phyloP scores from a whole-genome alignment of 2,113 vertebrate genomes.

The Seriola rivoliana region DNA sequence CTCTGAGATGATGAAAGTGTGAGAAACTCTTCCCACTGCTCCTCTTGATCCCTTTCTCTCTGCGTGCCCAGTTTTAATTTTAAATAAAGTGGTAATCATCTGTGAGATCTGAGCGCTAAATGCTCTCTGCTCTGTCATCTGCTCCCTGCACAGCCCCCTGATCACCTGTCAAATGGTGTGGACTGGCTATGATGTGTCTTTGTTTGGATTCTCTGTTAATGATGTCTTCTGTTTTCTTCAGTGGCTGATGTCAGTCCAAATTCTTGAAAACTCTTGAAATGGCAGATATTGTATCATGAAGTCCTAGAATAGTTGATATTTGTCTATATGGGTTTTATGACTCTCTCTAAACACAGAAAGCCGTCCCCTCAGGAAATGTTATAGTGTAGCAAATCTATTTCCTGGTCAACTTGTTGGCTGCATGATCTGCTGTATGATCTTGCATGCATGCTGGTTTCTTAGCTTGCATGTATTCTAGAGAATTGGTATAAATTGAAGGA shows the following conservation, averaged over 20 bases:
- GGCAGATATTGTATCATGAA: background rate
- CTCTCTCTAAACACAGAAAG: no score
- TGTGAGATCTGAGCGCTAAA: background rate
- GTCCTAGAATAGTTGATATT: background rate
- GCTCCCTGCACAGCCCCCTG: background rate
- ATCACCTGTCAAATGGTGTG: constrained; percentile 2
- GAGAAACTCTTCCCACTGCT: constrained; percentile 43
- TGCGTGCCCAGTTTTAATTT: constrained; percentile 15
- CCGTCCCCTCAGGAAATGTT: no score
- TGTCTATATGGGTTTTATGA: no score
- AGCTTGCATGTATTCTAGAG: no score
- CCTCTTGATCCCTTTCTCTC: constrained; percentile 29
- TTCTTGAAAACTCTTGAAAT: background rate
- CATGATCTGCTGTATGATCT: no score
- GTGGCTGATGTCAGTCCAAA: no score
- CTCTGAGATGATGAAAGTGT: constrained; percentile 66
- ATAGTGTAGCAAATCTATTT: no score
- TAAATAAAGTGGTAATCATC: constrained; percentile 17
- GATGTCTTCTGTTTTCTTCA: background rate
- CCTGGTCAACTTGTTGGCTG: no score
- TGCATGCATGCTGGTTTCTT: no score
- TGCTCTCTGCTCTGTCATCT: background rate
- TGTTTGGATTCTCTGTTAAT: no score
- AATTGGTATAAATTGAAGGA: no score
- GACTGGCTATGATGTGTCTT: background rate